Conservation (phyloP, 2,113 vertebrate species). For the Mirza zaza region DNA sequence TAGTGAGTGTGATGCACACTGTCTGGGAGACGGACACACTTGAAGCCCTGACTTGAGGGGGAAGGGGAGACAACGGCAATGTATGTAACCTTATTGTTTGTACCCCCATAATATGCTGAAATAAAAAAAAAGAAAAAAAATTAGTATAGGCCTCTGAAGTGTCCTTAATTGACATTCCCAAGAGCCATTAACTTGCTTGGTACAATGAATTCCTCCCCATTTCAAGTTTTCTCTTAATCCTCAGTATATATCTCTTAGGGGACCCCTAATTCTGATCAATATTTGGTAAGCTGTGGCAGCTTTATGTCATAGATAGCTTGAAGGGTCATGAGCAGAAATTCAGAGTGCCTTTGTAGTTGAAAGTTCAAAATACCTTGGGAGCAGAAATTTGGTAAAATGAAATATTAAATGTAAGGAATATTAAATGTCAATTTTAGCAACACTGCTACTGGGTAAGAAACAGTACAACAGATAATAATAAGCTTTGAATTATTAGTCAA, state of each 20-base stretch:
- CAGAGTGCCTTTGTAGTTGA: background rate
- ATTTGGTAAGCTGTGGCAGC: background rate
- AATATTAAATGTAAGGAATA: conserved; percentile 7
- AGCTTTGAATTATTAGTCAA: background rate
- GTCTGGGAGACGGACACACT: too few species aligned
- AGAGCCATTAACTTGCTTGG: background rate
- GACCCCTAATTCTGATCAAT: background rate
- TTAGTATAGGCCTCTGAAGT: background rate
- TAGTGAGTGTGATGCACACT: too few species aligned
- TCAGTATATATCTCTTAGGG: background rate
- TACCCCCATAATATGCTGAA: too few species aligned
- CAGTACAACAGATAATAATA: background rate
- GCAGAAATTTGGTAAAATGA: background rate
- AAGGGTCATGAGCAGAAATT: background rate
- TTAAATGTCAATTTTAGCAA: background rate
- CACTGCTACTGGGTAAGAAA: background rate
- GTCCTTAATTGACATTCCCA: background rate
- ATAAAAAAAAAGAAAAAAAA: too few species aligned
- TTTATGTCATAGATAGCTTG: background rate
- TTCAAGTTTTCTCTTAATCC: background rate
- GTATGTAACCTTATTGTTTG: too few species aligned
- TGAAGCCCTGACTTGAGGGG: too few species aligned
- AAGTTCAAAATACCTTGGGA: background rate
- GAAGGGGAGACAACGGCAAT: too few species aligned
- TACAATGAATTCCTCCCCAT: background rate